These are phyloP conservation scores for Lamellibrachia satsuma DNA, from an alignment of 2,888 invertebrate genomes.

Conservation along the genomic window DNA sequence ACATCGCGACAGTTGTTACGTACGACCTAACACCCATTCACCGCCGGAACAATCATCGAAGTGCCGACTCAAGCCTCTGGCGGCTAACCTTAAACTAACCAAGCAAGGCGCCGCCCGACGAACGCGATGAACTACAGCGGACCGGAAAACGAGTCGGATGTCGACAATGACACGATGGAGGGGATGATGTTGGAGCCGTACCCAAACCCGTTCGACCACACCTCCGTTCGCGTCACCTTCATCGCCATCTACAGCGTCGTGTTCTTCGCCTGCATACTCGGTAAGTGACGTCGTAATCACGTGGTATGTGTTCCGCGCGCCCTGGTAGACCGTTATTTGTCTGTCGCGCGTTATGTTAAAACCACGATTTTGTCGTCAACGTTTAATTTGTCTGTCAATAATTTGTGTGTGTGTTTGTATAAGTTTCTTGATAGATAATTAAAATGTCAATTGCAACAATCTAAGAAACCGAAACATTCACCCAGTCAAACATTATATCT, in stretches of 20 bases:
- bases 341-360: neutral
- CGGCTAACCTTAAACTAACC: neutral
- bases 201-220: neutral
- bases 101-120: neutral
- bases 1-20: neutral
- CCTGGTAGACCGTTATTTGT: no score
- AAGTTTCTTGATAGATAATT: no score
- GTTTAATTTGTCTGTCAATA: no score
- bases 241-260: slow-evolving; percentile 23
- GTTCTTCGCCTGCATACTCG: slow-evolving; percentile 7
- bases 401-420: no score
- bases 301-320: neutral
- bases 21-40: neutral
- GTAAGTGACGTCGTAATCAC: slow-evolving; percentile 18
- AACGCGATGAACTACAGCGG: neutral
- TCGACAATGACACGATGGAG: neutral
- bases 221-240: slow-evolving; percentile 22
- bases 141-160: neutral
- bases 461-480: no score
- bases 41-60: no score
- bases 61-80: neutral
- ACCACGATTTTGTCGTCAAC: no score
- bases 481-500: no score
- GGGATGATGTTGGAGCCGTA: neutral
- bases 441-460: no score